Evolutionary conservation across 2,888 invertebrate species (phyloP).

Genomic region (Sminthurinus aureus): DNA sequence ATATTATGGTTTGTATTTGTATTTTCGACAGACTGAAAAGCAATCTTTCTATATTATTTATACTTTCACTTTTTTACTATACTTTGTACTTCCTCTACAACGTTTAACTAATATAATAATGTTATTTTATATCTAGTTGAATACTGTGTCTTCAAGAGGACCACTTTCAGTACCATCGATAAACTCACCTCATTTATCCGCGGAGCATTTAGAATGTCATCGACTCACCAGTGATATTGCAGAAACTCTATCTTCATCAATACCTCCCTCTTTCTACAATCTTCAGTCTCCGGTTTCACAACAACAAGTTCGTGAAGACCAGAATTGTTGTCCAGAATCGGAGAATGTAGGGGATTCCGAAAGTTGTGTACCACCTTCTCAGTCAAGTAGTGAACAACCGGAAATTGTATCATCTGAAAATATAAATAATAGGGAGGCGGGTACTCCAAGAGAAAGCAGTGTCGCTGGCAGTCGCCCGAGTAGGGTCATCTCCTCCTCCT

Average conservation of each 20-base stretch:
- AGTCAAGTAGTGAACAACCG: background rate
- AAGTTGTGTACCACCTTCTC: background rate
- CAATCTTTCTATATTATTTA: too few species aligned
- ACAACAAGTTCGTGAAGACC: slow-evolving; percentile 4
- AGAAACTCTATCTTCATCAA: slow-evolving; percentile 51
- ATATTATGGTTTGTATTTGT: too few species aligned
- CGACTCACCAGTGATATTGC: slow-evolving; percentile 48
- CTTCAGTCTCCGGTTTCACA: slow-evolving; percentile 43
- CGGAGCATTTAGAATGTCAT: slow-evolving; percentile 53
- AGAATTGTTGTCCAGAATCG: background rate
- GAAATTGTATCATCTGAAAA: background rate
- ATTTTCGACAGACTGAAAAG: too few species aligned
- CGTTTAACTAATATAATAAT: too few species aligned
- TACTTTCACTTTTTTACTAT: too few species aligned
- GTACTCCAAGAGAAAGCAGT: background rate
- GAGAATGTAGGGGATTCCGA: background rate
- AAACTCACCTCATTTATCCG: slow-evolving; percentile 50
- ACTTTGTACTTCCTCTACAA: too few species aligned
- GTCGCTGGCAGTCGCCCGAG: slow-evolving; percentile 5
- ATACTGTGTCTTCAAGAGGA: slow-evolving; percentile 51
- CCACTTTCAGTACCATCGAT: slow-evolving; percentile 48
- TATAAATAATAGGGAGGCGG: background rate
- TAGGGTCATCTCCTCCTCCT: background rate
- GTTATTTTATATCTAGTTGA: slow-evolving; percentile 46
- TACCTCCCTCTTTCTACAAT: slow-evolving; percentile 53